Percentiles rank a stretch among this genome's conserved stretches.
These are phyloP conservation scores for Drosophila paulistorum DNA, from an alignment of 1,140 invertebrate species.

Conservation along the genomic window DNA sequence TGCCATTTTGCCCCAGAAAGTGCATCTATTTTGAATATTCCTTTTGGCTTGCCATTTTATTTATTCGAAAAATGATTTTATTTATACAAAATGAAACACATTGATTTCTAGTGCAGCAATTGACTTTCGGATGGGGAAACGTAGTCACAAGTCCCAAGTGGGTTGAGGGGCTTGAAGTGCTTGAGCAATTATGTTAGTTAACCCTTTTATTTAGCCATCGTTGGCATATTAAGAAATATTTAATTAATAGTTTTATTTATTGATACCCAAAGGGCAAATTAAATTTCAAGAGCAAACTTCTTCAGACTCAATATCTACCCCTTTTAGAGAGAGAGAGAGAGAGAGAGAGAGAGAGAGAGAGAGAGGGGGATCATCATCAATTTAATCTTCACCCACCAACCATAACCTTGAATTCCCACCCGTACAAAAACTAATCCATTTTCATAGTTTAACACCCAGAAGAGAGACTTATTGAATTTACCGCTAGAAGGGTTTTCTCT, in stretches of 20 bases:
- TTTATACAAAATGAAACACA: not conserved
- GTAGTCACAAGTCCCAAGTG: too few relatives aligned
- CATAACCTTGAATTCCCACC: not conserved
- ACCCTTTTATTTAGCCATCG: too few relatives aligned
- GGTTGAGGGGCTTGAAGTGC: too few relatives aligned
- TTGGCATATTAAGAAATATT: too few relatives aligned
- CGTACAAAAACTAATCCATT: not conserved
- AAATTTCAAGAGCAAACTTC: not conserved
- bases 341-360: too few relatives aligned
- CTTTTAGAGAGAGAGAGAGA: not conserved
- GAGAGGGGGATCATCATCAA: not conserved
- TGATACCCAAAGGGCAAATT: too few relatives aligned
- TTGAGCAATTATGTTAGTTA: too few relatives aligned
- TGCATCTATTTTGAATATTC: not conserved
- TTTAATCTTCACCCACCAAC: not conserved
- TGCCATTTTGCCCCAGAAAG: too few relatives aligned
- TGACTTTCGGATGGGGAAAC: too few relatives aligned
- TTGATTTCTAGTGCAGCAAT: not conserved
- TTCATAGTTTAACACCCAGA: conserved; percentile 8
- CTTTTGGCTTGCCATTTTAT: not conserved
- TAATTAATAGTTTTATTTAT: too few relatives aligned
- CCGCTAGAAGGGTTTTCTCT: not conserved
- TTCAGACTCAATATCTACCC: not conserved
- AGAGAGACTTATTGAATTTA: conserved; percentile 5
- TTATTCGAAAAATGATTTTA: not conserved